A percentile compares a stretch with the other conserved stretches of the same genome.
Evolutionary conservation across 1,140 invertebrate species (phyloP).

Genomic region (Cotesia glomerata): DNA sequence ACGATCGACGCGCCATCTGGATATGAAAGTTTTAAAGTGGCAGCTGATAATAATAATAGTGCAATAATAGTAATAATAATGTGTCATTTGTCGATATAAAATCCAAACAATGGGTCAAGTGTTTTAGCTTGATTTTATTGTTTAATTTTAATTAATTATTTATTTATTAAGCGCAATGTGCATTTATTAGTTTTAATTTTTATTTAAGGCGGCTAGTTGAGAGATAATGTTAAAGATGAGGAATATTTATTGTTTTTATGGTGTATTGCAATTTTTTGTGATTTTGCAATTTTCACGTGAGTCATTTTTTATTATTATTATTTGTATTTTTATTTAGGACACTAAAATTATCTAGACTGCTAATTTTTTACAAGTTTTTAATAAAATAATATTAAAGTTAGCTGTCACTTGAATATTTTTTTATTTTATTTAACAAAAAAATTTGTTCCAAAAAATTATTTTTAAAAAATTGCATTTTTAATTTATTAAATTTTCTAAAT

Average conservation of each 20-base stretch:
- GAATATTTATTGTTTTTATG: neutral
- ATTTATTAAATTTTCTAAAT: too few relatives aligned
- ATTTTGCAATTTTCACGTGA: slow-evolving; percentile 1
- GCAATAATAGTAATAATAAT: neutral
- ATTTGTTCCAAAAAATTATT: too few relatives aligned
- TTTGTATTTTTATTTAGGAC: neutral
- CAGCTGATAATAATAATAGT: too few relatives aligned
- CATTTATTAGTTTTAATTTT: neutral
- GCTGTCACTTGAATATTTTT: too few relatives aligned
- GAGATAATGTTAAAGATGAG: neutral
- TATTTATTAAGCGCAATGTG: neutral
- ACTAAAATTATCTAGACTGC: too few relatives aligned
- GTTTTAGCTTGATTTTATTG: slow-evolving; percentile 1
- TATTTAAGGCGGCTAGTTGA: neutral
- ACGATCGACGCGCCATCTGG: too few relatives aligned
- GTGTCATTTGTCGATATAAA: neutral
- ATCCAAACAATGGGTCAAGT: slow-evolving; percentile 14
- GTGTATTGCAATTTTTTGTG: neutral
- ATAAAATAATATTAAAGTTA: too few relatives aligned
- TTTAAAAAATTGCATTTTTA: too few relatives aligned
- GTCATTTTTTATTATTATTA: neutral
- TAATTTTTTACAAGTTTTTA: too few relatives aligned
- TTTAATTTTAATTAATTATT: slow-evolving; percentile 35
- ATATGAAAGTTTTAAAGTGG: too few relatives aligned
- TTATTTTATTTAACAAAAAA: too few relatives aligned